Percentiles rank a stretch among this genome's conserved stretches.
Conservation (phyloP, 1,140 invertebrate genomes). For the Heliconius congener region DNA sequence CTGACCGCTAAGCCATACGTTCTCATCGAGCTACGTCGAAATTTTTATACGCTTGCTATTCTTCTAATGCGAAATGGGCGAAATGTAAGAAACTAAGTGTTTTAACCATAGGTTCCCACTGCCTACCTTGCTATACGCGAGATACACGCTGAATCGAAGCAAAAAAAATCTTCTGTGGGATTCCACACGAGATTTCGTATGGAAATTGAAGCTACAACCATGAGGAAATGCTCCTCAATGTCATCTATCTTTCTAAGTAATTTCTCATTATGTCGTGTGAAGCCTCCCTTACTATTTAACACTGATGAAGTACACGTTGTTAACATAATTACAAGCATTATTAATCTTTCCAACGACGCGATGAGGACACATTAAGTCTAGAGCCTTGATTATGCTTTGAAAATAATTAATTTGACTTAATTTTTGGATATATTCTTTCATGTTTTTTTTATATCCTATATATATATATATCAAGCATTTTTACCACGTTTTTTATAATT, state of each 20-base stretch:
- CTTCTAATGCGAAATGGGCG: no score
- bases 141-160: background rate
- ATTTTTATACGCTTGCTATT: no score
- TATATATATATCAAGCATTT: no score
- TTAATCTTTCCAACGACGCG: constrained; percentile 1
- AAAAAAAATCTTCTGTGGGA: background rate
- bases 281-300: background rate
- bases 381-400: background rate
- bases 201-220: background rate
- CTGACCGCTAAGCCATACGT: no score
- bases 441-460: no score
- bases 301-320: constrained; percentile 8
- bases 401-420: no score
- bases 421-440: no score
- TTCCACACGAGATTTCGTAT: no score
- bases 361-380: background rate
- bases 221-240: background rate
- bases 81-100: no score
- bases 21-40: no score
- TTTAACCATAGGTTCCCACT: background rate
- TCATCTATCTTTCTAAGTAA: background rate
- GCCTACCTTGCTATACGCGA: background rate
- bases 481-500: no score
- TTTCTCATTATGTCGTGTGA: background rate
- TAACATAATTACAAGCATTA: constrained; percentile 11